These are phyloP conservation scores for Bradynema listronoti DNA, from an alignment of 1,140 invertebrate genomes.

Conservation along the genomic window DNA sequence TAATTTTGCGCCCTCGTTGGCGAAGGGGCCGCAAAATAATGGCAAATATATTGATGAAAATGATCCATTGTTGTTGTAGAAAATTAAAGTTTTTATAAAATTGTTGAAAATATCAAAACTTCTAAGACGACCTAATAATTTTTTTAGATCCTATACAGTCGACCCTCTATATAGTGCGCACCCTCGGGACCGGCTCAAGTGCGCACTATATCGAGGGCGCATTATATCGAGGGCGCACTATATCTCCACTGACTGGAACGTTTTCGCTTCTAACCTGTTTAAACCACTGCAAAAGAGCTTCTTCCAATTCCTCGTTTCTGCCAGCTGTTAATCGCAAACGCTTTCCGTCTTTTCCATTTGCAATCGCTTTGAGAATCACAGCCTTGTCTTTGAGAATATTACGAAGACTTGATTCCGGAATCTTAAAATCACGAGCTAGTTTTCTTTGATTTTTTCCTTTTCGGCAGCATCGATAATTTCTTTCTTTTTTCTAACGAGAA, in stretches of 20 bases:
- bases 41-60: no score
- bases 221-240: no score
- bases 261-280: neutral
- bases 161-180: no score
- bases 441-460: neutral
- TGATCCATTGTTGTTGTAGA: no score
- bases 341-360: neutral
- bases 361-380: constrained; percentile 2
- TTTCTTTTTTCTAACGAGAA: neutral
- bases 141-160: no score
- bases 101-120: no score
- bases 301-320: neutral
- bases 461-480: neutral
- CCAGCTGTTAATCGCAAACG: neutral
- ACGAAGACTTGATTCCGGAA: neutral
- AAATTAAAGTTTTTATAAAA: no score
- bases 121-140: no score
- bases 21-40: no score
- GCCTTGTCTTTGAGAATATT: constrained; percentile 1
- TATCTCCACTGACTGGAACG: neutral
- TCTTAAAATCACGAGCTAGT: neutral
- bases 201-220: no score
- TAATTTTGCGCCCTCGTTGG: no score
- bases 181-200: no score
- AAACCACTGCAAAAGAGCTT: neutral